These are phyloP conservation scores for Trichogramma dendrolimi DNA, from an alignment of 2,888 invertebrate genomes.

Conservation along the genomic window DNA sequence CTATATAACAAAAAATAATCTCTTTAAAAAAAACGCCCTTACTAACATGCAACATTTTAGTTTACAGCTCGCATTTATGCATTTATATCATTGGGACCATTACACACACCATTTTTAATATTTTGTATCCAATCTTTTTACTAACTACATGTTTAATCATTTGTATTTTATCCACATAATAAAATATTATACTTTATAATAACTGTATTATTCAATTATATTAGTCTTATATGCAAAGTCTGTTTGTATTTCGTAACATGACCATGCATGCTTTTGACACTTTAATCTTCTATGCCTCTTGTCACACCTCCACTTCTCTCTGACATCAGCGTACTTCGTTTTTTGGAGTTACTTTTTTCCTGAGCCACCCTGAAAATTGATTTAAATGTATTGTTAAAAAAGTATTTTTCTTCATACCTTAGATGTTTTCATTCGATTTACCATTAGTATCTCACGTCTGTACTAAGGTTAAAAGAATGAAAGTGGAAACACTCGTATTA, in stretches of 20 bases:
- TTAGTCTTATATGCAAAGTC: slow-evolving; percentile 48
- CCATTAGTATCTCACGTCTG: no score
- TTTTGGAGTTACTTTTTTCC: slow-evolving; percentile 57
- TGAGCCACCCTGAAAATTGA: slow-evolving; percentile 54
- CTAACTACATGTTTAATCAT: slow-evolving; percentile 42
- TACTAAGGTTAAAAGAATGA: no score
- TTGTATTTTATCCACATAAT: slow-evolving; percentile 47
- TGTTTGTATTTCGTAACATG: slow-evolving; percentile 37
- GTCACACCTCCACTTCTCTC: slow-evolving; percentile 21
- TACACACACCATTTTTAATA: slow-evolving; percentile 37
- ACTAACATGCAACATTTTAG: slow-evolving; percentile 28
- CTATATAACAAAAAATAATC: slow-evolving; percentile 31
- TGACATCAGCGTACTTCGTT: slow-evolving; percentile 41
- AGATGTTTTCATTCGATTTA: no score
- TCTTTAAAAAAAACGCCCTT: slow-evolving; percentile 31
- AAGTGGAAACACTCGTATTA: no score
- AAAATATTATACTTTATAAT: slow-evolving; percentile 49
- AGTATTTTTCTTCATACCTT: no score
- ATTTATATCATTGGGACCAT: slow-evolving; percentile 34
- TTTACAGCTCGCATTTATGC: slow-evolving; percentile 31
- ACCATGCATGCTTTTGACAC: slow-evolving; percentile 37
- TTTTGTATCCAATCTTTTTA: slow-evolving; percentile 31
- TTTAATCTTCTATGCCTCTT: slow-evolving; percentile 32
- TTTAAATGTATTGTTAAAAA: no score
- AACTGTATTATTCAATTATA: slow-evolving; percentile 44